Conservation (phyloP, 2,113 vertebrate genomes). For the Typhlomys cinereus region DNA sequence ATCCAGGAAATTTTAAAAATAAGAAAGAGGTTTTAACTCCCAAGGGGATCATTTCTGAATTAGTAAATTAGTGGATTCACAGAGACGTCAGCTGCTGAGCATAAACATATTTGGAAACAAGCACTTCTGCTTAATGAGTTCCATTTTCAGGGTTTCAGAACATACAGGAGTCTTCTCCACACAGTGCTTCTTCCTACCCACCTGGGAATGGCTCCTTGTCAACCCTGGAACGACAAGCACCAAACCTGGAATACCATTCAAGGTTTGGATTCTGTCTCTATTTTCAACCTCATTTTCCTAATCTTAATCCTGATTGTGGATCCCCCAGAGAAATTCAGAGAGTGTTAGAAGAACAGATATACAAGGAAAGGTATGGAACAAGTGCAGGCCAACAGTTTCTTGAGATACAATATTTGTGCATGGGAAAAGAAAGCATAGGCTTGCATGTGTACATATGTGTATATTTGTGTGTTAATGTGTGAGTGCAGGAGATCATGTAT, state of each 20-base stretch:
- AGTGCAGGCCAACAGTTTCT: background rate
- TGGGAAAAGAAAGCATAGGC: background rate
- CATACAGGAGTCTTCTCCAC: background rate
- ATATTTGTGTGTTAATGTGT: too few relatives aligned
- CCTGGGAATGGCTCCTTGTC: background rate
- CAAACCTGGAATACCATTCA: background rate
- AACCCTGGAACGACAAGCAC: background rate
- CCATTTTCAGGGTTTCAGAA: background rate
- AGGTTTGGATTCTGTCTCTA: background rate
- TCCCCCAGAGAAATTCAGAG: background rate
- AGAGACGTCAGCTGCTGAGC: background rate
- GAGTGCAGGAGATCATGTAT: too few relatives aligned
- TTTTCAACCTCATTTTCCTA: background rate
- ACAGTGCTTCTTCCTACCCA: background rate
- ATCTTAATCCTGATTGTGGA: background rate
- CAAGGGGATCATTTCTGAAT: background rate
- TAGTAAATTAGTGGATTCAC: background rate
- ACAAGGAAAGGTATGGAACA: background rate
- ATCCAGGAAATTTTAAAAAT: background rate
- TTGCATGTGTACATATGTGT: background rate
- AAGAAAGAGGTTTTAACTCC: background rate
- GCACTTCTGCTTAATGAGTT: background rate
- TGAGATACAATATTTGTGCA: background rate
- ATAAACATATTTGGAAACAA: background rate
- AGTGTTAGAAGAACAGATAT: background rate